These are phyloP conservation scores for Aramus guarauna DNA, from an alignment of 2,113 vertebrate genomes.

Conservation along the genomic window DNA sequence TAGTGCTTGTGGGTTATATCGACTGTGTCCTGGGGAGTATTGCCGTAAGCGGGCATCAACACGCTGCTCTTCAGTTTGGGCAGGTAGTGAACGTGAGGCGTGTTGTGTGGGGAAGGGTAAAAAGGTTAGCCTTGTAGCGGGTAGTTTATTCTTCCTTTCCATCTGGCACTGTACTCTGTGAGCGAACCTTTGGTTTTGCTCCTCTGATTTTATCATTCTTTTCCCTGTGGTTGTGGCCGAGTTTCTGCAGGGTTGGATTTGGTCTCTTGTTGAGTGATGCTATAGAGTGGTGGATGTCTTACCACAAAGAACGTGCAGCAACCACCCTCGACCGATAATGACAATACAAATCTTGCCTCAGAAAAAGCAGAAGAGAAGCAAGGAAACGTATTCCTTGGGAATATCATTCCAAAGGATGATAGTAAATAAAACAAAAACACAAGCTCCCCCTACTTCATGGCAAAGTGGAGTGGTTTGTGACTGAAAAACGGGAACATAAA, in stretches of 20 bases:
- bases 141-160: not conserved
- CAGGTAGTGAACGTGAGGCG: accelerated
- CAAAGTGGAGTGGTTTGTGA: not conserved
- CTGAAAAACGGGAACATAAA: not conserved
- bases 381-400: not conserved
- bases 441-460: too few relatives aligned
- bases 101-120: not conserved
- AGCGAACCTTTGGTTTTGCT: not conserved
- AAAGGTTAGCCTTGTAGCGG: not conserved
- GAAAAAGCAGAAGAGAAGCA: not conserved
- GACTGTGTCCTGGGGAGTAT: not conserved
- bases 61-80: not conserved
- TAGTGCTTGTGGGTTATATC: not conserved
- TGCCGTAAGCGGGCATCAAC: not conserved
- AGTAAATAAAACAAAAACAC: not conserved
- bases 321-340: accelerated
- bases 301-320: not conserved
- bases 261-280: not conserved
- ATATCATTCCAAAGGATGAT: not conserved
- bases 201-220: not conserved
- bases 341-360: not conserved
- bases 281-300: not conserved
- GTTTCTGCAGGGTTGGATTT: not conserved
- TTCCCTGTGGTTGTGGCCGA: not conserved
- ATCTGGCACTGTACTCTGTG: not conserved